Percentiles rank a stretch among this genome's conserved stretches.
Conservation (phyloP, 2,888 invertebrate genomes). For the Cryptocheilus praepositus region DNA sequence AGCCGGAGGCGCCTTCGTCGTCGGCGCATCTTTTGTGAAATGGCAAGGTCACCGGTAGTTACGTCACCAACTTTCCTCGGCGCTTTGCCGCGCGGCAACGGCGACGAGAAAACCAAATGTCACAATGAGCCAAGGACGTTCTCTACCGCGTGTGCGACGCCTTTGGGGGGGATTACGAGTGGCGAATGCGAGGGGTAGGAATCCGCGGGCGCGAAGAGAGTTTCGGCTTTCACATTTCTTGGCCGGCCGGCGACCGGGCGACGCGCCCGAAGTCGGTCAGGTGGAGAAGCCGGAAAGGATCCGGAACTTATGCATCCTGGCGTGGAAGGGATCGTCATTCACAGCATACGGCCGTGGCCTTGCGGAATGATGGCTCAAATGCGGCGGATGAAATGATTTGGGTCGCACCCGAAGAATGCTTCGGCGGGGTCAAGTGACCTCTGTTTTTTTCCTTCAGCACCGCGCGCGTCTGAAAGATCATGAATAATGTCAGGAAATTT, state of each 20-base stretch:
- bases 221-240: slow-evolving; percentile 51
- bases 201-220: slow-evolving; percentile 15
- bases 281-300: neutral
- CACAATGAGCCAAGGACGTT: slow-evolving; percentile 61
- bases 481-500: too few relatives aligned
- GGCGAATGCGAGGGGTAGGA: slow-evolving; percentile 33
- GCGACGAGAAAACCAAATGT: slow-evolving; percentile 57
- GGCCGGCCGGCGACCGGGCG: neutral
- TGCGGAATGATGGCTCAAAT: too few relatives aligned
- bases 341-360: too few relatives aligned
- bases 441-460: too few relatives aligned
- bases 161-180: slow-evolving; percentile 28
- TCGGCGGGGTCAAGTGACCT: too few relatives aligned
- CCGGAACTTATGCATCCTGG: too few relatives aligned
- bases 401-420: too few relatives aligned
- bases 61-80: slow-evolving; percentile 59
- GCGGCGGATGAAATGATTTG: too few relatives aligned
- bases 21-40: slow-evolving; percentile 64
- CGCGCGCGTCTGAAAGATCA: too few relatives aligned
- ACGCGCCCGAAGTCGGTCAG: neutral
- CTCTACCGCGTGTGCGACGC: slow-evolving; percentile 33
- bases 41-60: slow-evolving; percentile 68
- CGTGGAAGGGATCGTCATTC: too few relatives aligned
- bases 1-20: slow-evolving; percentile 40
- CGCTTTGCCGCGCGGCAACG: slow-evolving; percentile 31